phyloP scores from a whole-genome alignment of 2,797 vertebrate genomes.

The Scleropages formosus region DNA sequence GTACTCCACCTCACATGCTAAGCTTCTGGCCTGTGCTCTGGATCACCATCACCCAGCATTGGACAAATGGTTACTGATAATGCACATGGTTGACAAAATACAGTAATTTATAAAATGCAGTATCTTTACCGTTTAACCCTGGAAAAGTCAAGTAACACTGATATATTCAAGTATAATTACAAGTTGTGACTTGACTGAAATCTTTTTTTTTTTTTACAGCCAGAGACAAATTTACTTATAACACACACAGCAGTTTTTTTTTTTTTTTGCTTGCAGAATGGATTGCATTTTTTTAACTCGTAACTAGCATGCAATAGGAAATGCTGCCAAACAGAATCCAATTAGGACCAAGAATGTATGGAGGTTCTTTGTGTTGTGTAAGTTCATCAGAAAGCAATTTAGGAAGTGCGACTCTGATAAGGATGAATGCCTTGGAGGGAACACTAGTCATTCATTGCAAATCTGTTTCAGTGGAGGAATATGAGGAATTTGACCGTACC shows the following conservation, averaged over 20 bases:
- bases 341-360: slow-evolving; percentile 7
- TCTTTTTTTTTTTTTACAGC: too few relatives aligned
- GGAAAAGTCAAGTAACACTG: too few relatives aligned
- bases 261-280: background rate
- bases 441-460: background rate
- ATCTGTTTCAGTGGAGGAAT: background rate
- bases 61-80: background rate
- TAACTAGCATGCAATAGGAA: too few relatives aligned
- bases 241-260: too few relatives aligned
- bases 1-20: background rate
- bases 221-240: too few relatives aligned
- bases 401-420: slow-evolving; percentile 9
- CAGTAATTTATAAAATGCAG: too few relatives aligned
- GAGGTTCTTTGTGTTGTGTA: slow-evolving; percentile 1
- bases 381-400: slow-evolving; percentile 24
- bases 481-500: background rate
- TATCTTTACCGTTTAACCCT: too few relatives aligned
- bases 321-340: slow-evolving; percentile 1
- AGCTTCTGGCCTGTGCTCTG: background rate
- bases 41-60: background rate
- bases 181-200: background rate
- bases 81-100: background rate
- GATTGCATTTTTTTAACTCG: background rate
- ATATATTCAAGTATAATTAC: too few relatives aligned
- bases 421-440: background rate